phyloP scores from a whole-genome alignment of 1,140 invertebrate species.

The Wiebesia pumilae region DNA sequence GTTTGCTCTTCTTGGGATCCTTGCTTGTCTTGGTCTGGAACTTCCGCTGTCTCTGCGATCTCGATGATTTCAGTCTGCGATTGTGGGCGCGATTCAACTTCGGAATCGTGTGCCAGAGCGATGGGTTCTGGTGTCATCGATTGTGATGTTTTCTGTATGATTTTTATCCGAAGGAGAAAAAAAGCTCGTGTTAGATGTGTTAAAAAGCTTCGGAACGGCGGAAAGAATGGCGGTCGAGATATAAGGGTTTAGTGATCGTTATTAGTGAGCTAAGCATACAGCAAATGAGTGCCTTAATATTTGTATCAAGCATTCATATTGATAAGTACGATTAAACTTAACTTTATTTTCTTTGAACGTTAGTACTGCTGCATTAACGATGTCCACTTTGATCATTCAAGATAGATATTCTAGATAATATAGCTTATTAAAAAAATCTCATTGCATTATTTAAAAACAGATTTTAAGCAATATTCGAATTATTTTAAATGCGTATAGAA shows the following conservation, averaged over 20 bases:
- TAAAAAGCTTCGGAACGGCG: neutral
- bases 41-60: constrained; percentile 53
- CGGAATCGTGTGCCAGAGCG: constrained; percentile 59
- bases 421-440: too few species aligned
- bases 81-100: constrained; percentile 61
- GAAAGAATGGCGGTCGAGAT: neutral
- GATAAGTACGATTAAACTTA: neutral
- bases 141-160: constrained; percentile 60
- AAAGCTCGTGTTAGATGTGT: constrained; percentile 38
- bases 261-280: constrained; percentile 39
- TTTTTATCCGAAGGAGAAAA: constrained; percentile 16
- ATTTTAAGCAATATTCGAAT: too few species aligned
- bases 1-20: constrained; percentile 19
- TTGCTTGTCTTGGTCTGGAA: constrained; percentile 29
- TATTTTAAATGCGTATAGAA: too few species aligned
- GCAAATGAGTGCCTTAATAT: neutral
- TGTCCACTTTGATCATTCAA: too few species aligned
- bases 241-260: constrained; percentile 30
- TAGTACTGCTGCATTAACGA: too few species aligned
- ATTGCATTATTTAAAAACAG: too few species aligned
- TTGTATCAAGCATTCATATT: neutral
- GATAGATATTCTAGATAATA: too few species aligned
- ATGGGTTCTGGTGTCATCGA: constrained; percentile 59
- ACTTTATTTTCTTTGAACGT: too few species aligned
- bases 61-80: constrained; percentile 61